Evolutionary conservation across 2,113 vertebrate genomes (phyloP).

Genomic region (Apodemus speciosus): DNA sequence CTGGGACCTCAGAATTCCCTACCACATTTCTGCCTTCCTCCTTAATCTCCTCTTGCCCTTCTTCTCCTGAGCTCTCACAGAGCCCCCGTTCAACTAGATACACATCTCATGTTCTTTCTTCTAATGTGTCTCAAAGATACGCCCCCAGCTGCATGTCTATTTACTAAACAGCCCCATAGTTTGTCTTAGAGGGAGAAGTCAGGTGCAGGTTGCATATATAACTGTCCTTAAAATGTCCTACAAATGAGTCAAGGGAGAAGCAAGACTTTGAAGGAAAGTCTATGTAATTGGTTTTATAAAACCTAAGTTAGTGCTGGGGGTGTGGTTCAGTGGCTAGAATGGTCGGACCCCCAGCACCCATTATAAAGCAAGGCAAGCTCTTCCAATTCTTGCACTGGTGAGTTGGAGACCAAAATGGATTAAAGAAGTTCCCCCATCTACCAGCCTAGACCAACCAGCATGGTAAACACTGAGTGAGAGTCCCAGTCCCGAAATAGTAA

Average conservation of each 20-base stretch:
- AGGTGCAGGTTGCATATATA: neutral
- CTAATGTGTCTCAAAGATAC: neutral
- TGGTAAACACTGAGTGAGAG: too few species aligned
- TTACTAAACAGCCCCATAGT: neutral
- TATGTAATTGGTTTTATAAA: neutral
- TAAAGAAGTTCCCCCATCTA: too few species aligned
- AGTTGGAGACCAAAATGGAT: neutral
- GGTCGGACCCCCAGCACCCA: neutral
- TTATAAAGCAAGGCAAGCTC: too few species aligned
- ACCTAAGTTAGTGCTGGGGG: neutral
- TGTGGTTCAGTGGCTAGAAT: neutral
- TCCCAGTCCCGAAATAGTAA: neutral
- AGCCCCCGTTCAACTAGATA: neutral
- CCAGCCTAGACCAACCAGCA: neutral
- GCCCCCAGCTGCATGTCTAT: neutral
- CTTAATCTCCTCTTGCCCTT: neutral
- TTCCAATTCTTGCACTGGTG: neutral
- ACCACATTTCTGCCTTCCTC: neutral
- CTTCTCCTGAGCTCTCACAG: neutral
- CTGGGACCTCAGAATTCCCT: neutral
- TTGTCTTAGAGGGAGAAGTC: neutral
- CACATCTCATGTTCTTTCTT: neutral
- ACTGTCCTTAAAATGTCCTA: slow-evolving; percentile 7
- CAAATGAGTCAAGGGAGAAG: neutral
- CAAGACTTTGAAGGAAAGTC: neutral